Evolutionary conservation across 2,888 invertebrate genomes (phyloP), one percentile per base, ranked within the genome.

Genomic region (Matsumyia berberina): DNA sequence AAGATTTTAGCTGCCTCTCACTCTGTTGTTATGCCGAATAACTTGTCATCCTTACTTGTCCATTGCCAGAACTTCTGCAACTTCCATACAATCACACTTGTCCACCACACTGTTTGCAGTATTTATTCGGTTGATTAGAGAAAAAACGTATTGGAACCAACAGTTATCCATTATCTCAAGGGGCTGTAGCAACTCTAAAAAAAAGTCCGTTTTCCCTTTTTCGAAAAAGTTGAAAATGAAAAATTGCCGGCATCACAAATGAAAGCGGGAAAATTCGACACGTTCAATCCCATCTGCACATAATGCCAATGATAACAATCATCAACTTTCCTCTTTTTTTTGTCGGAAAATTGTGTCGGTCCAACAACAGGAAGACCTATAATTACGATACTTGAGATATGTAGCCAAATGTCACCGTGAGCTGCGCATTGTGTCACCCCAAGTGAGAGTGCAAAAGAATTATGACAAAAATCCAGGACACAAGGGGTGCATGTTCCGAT

Each of bases 331-430:
- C 49, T 29, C 46, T 39, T 67, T 39, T 53, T 29, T 29, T 24
- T 62, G 35, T 55, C 51, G n/a, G 33, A 35, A 35, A 35, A 37
- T 46, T 57, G 8, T 19, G 44, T 49, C 76, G 73, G 55, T 49
- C 35, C 67, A 62, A 79, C 62, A 80, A 82, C 85, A 85, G 85
- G 85, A 85, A 80, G 85, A 85, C 64, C 80, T 74, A 80, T 85
- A 85, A 85, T 85, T 85, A 85, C 80, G 80, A 85, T 85, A 85
- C 85, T 85, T 70, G 85, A 85, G 85, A 85, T 70, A 42, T 80
- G 73, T 74, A 74, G 78, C 78, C 82, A 42, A 83, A 83, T 83
- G 83, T 83, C 77, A 82, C 82, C 64, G 77, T 77, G 77, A n/a
- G n/a, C n/a, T 72, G 58, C 72, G 53, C 60, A 11, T 17, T 8